Percentiles rank a stretch among this genome's conserved stretches.
Conservation (phyloP, 2,888 invertebrate genomes). For the Drosophila engyochracea region DNA sequence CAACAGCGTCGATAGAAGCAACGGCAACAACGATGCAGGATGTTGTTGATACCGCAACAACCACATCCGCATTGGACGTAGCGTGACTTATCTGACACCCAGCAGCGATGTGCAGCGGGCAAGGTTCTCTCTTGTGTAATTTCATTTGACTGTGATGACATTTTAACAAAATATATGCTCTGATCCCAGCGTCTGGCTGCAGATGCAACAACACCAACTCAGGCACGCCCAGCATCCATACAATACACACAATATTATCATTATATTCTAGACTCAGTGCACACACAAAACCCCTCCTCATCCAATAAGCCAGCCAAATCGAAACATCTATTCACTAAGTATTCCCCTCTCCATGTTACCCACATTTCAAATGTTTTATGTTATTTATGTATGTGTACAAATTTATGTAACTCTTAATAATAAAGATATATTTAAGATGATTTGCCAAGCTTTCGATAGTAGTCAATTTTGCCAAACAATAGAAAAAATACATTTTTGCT, state of each 20-base stretch:
- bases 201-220: constrained; percentile 58
- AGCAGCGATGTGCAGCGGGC: constrained; percentile 14
- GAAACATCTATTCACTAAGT: constrained; percentile 23
- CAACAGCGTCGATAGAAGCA: neutral
- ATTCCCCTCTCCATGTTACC: constrained; percentile 34
- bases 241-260: constrained; percentile 17
- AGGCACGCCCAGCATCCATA: constrained; percentile 63
- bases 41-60: constrained; percentile 7
- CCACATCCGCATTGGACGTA: constrained; percentile 33
- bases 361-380: constrained; percentile 54
- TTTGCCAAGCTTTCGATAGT: neutral
- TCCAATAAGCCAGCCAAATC: constrained; percentile 15
- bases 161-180: constrained; percentile 62
- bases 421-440: constrained; percentile 56
- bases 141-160: constrained; percentile 83
- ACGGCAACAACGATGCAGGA: constrained; percentile 20
- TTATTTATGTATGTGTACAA: constrained; percentile 76
- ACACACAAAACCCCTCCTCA: constrained; percentile 2
- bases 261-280: constrained; percentile 11
- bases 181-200: constrained; percentile 21
- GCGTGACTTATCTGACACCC: constrained; percentile 54
- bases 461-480: neutral
- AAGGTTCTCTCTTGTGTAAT: constrained; percentile 55
- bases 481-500: neutral
- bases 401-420: constrained; percentile 65